Conservation (phyloP, 2,888 invertebrate species). For the Trichogramma evanescens region DNA sequence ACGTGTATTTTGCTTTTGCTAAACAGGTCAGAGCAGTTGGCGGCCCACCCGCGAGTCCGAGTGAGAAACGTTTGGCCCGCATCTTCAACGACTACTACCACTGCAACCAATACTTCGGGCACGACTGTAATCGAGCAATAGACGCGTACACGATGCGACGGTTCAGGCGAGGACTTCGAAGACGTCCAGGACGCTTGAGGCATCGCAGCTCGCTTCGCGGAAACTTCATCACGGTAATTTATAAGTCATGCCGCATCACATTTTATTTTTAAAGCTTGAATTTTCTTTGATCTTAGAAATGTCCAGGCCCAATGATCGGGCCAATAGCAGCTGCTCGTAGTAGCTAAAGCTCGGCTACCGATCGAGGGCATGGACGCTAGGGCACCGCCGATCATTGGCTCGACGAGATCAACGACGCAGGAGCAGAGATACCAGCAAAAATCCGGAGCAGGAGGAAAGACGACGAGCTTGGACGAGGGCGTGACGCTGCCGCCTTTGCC, state of each 20-base stretch:
- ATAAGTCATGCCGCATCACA: background rate
- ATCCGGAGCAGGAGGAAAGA: slow-evolving; percentile 10
- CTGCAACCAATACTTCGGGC: background rate
- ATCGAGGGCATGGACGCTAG: slow-evolving; percentile 43
- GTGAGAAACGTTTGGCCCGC: background rate
- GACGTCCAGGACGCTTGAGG: too few relatives aligned
- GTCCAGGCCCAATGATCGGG: background rate
- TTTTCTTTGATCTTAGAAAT: slow-evolving; percentile 8
- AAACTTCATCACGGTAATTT: background rate
- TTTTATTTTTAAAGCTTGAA: background rate
- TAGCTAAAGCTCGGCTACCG: slow-evolving; percentile 13
- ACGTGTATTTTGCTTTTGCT: background rate
- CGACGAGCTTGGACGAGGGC: slow-evolving; percentile 19
- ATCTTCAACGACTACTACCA: too few relatives aligned
- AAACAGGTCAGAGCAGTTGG: slow-evolving; percentile 11
- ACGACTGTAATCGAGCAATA: background rate
- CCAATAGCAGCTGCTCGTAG: slow-evolving; percentile 13
- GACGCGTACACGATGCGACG: too few relatives aligned
- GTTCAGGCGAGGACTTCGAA: too few relatives aligned
- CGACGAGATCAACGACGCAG: slow-evolving; percentile 33
- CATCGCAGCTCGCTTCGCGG: too few relatives aligned
- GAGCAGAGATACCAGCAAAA: slow-evolving; percentile 34
- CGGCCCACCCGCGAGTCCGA: background rate
- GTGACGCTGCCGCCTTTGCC: slow-evolving; percentile 42
- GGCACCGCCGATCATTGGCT: slow-evolving; percentile 39